Evolutionary conservation across 35 echinoderm and acorn worm genomes (phyloP).

Genomic region (Ophiothrix spiculata): DNA sequence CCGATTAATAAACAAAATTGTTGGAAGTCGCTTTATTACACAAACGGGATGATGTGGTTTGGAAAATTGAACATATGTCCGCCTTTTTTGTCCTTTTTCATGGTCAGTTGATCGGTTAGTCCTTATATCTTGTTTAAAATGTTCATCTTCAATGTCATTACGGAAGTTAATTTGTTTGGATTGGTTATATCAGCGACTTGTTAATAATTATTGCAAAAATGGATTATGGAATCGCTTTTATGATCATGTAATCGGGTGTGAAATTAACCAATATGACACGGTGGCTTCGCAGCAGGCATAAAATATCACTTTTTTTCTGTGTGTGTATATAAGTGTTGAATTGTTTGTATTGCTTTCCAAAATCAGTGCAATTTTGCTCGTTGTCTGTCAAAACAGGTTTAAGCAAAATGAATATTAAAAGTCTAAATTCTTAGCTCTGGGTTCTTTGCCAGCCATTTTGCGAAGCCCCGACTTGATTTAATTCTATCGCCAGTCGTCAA

Average conservation of each 20-base stretch:
- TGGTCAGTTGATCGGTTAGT: neutral
- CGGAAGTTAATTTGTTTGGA: neutral
- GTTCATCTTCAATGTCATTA: neutral
- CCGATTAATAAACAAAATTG: neutral
- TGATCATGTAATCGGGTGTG: neutral
- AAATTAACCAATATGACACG: neutral
- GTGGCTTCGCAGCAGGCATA: neutral
- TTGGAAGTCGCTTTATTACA: neutral
- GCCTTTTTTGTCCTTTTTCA: neutral
- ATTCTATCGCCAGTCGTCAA: neutral
- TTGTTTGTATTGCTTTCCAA: too few relatives aligned
- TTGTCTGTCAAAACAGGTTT: too few relatives aligned
- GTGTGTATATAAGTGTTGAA: too few relatives aligned
- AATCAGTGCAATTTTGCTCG: too few relatives aligned
- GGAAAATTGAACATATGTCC: neutral
- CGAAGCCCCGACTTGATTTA: neutral
- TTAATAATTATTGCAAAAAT: conserved; percentile 6
- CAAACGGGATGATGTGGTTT: neutral
- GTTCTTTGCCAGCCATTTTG: neutral
- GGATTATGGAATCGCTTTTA: neutral
- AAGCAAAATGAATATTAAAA: too few relatives aligned
- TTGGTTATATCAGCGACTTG: neutral
- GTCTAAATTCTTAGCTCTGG: neutral
- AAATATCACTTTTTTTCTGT: neutral
- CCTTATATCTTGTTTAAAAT: neutral